Evolutionary conservation across 2,888 invertebrate species (phyloP).

Genomic region (Acleris sparsana): DNA sequence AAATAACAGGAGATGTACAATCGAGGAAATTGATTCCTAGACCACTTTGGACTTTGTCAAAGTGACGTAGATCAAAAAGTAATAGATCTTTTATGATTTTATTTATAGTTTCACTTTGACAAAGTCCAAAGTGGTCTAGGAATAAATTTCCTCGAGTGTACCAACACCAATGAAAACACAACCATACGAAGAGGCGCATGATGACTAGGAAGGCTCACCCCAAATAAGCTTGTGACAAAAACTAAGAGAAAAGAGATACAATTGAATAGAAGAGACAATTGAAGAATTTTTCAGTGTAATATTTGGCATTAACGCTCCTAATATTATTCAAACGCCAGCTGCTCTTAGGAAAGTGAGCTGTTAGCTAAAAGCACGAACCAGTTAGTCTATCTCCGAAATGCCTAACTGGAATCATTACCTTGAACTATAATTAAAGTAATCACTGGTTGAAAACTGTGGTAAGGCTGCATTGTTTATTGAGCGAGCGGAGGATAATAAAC

Average conservation of each 20-base stretch:
- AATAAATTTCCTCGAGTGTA: no score
- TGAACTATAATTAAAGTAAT: constrained; percentile 27
- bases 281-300: no score
- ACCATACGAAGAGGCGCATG: background rate
- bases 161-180: background rate
- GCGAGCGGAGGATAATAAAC: background rate
- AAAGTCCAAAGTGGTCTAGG: no score
- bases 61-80: no score
- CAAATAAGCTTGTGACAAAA: background rate
- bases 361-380: background rate
- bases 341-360: no score
- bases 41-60: no score
- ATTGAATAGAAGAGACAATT: no score
- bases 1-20: background rate
- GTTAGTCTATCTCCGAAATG: constrained; percentile 11
- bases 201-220: background rate
- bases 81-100: no score
- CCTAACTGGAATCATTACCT: constrained; percentile 13
- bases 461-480: constrained; percentile 4
- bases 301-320: background rate
- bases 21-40: no score
- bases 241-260: background rate
- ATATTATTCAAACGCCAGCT: no score
- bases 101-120: no score
- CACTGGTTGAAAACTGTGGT: constrained; percentile 16